phyloP scores from a whole-genome alignment of 1,140 invertebrate species.

The Hesperophylax magnus region DNA sequence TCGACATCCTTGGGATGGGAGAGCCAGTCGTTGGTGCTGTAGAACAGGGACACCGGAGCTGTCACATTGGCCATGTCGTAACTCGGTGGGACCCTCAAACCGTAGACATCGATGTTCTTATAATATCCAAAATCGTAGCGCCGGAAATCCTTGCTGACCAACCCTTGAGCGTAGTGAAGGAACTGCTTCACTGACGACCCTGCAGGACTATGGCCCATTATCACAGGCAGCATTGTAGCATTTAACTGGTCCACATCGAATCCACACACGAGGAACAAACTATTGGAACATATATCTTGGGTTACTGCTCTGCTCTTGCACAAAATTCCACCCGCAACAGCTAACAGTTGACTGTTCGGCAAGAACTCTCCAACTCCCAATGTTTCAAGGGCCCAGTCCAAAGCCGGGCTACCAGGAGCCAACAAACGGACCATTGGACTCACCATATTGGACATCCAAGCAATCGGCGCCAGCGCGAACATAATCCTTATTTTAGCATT shows the following conservation, averaged over 20 bases:
- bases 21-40: constrained; percentile 76
- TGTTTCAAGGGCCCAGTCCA: background rate
- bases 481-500: constrained; percentile 71
- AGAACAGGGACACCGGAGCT: constrained; percentile 76
- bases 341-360: constrained; percentile 69
- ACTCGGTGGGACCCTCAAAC: constrained; percentile 71
- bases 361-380: constrained; percentile 72
- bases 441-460: constrained; percentile 67
- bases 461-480: constrained; percentile 75
- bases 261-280: constrained; percentile 73
- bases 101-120: constrained; percentile 66
- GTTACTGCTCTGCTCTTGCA: constrained; percentile 68
- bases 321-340: constrained; percentile 63
- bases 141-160: constrained; percentile 66
- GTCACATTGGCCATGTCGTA: constrained; percentile 74
- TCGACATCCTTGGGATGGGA: constrained; percentile 69
- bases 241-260: constrained; percentile 71
- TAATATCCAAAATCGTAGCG: constrained; percentile 67
- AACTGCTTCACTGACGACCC: constrained; percentile 85
- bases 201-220: constrained; percentile 83
- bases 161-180: constrained; percentile 78
- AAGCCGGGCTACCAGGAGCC: background rate
- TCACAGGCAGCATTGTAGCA: constrained; percentile 77
- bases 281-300: constrained; percentile 70
- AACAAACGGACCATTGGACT: constrained; percentile 64